Evolutionary conservation across 2,888 invertebrate species (phyloP), one percentile per base, ranked within the genome.

Genomic region (Hirtodrosophila cameraria): DNA sequence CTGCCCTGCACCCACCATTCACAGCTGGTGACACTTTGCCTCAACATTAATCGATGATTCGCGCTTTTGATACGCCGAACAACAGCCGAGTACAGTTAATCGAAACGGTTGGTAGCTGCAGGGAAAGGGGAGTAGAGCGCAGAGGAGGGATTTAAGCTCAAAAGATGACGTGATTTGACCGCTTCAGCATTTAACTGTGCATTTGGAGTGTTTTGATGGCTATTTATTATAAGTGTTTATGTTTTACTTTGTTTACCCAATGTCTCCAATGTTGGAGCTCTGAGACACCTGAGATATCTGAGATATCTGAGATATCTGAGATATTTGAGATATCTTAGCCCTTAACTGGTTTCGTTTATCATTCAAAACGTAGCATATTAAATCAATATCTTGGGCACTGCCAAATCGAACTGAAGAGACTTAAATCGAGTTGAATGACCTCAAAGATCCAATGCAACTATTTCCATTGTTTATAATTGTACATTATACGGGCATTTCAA

Each of bases 171-270:
- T 66, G 49, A 66, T 20, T 45, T 53, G 48, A 53, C 33, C 46
- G 46, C 30, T 48, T 42, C 66, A 58, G 50, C 58, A 62, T 55
- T 75, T 68, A 75, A 77, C 74, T 70, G 76, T 71, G 53, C 55
- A 61, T 73, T 79, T 75, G 41, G 46, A 59, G 39, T 72, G 54
- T 50, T 67, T 68, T 60, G 42, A 13, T 55, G 30, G 16, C 38
- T 45, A n/a, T 33, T 33, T 18, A 15, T 18, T 57, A 33, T 33
- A 61, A 25, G 48, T 46, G 30, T 59, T 63, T 59, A 39, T 60
- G 41, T 38, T 55, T 45, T 41, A 9, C 16, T 30, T 33, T 59
- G 59, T 43, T 45, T 49, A 41, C 27, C 2, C 23, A 23, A 23
- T n/a, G n/a, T 23, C 23, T 23, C 8, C 1, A 6, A 23, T 23